A percentile compares a stretch with the other conserved stretches of the same genome.
Conservation (phyloP, 2,797 vertebrate species). For the Aplochiton taeniatus region DNA sequence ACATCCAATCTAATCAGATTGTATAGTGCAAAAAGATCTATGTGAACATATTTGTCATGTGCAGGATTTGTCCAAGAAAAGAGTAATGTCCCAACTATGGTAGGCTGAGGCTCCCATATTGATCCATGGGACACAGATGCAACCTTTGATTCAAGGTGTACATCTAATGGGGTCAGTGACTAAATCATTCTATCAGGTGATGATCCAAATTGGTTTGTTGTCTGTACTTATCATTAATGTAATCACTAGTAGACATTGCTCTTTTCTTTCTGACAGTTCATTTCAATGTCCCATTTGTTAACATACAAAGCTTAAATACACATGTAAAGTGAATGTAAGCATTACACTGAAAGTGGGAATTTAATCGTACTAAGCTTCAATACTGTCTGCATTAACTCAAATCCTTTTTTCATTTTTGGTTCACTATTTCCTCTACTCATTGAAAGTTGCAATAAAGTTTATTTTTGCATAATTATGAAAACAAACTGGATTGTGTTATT, state of each 20-base stretch:
- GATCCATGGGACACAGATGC: no score
- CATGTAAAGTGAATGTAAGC: slow-evolving; percentile 28
- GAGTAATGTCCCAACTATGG: no score
- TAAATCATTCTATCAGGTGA: no score
- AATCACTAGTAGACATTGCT: no score
- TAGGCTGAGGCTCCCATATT: no score
- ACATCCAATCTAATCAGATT: slow-evolving; percentile 29
- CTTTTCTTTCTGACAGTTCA: no score
- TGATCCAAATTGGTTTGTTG: no score
- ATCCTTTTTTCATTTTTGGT: slow-evolving; percentile 45
- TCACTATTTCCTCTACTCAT: slow-evolving; percentile 76
- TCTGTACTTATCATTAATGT: no score
- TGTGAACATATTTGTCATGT: background rate
- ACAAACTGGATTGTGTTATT: background rate
- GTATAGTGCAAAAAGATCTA: slow-evolving; percentile 28
- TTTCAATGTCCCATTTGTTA: no score
- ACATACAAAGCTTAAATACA: background rate
- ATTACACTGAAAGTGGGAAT: slow-evolving; percentile 33
- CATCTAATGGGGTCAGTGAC: no score
- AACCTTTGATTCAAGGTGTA: no score
- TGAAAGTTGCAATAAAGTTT: slow-evolving; percentile 94
- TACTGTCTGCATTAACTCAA: slow-evolving; percentile 51
- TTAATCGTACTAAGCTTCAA: slow-evolving; percentile 47
- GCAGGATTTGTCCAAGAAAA: no score
- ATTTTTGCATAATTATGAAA: slow-evolving; percentile 88